Evolutionary conservation across 2,113 vertebrate species (phyloP), one percentile per base, ranked within the genome.

Genomic region (Centrocercus urophasianus): DNA sequence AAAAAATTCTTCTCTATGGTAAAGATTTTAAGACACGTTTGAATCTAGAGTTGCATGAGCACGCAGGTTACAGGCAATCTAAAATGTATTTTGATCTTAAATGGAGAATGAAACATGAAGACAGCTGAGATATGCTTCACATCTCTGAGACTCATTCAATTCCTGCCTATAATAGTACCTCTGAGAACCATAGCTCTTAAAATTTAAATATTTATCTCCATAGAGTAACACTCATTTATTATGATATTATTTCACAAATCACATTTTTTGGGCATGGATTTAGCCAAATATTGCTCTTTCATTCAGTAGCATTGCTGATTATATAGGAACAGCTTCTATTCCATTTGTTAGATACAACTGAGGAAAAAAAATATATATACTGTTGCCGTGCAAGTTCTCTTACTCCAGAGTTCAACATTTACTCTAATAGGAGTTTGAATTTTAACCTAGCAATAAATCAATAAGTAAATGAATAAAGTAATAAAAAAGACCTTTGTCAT

Each of bases 211-310:
- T 80, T 73, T 80, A 45, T 83, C 64, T 60, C 25, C 73, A 47
- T 5, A 74, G n/a, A 17, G 11, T 57, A 93, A 57, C 32, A 83
- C 34, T 27, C 91, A 76, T 83, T 64, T 67, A 64, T 14, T 32
- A 8, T 10, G 15, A 17, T 32, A 83, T 13, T 43, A 80, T 87
- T 92, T 89, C 0, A 77, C 60, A 1, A 90, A 73, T 45, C 43
- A 4, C 0, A 59, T 73, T 76, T 84, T 92, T 82, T 15, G 14
- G 13, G 8, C 61, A 89, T 32, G 50, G 30, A 5, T 83, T 87
- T 75, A 54, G 16, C 71, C 87, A 94, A 81, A 95, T 93, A 82
- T 83, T 95, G 67, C 56, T 84, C 88, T 91, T 94, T 93, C 48
- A 89, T 92, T 91, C 50, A 83, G 42, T 57, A 67, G 52, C 52